These are phyloP conservation scores for Scopus umbretta DNA, from an alignment of 2,113 vertebrate genomes.

Conservation along the genomic window DNA sequence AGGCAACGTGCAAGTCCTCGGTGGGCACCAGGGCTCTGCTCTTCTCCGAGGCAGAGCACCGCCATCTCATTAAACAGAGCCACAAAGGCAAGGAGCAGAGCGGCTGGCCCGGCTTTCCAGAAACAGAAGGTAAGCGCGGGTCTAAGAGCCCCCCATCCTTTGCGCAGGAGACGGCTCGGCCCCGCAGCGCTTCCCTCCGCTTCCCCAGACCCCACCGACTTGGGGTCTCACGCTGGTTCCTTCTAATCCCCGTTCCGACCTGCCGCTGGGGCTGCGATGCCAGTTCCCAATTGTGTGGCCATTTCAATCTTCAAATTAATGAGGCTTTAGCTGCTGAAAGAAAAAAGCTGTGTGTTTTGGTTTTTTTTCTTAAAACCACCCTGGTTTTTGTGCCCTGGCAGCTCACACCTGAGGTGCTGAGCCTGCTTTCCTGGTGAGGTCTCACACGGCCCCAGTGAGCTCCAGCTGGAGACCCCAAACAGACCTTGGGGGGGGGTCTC, in stretches of 20 bases:
- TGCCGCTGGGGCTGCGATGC: background rate
- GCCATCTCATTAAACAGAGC: rapidly evolving
- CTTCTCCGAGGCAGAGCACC: rapidly evolving
- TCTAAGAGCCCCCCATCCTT: background rate
- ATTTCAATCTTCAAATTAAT: background rate
- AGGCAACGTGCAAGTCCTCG: background rate
- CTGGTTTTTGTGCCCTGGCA: background rate
- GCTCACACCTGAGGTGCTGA: background rate
- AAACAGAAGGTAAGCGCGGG: background rate
- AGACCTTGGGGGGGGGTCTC: background rate
- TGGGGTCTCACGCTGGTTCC: background rate
- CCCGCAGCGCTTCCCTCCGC: background rate
- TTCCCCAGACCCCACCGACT: background rate
- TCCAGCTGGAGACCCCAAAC: background rate
- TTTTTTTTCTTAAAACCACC: background rate
- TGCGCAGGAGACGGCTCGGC: background rate
- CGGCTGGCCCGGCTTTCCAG: background rate
- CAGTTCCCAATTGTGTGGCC: background rate
- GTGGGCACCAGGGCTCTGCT: background rate
- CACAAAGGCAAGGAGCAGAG: background rate
- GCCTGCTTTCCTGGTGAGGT: background rate
- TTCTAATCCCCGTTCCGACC: background rate
- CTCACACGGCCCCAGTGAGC: background rate
- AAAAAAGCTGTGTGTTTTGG: background rate
- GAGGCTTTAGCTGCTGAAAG: background rate